These are phyloP conservation scores for Drosophila sucinea DNA, from an alignment of 1,140 invertebrate species.

Conservation along the genomic window DNA sequence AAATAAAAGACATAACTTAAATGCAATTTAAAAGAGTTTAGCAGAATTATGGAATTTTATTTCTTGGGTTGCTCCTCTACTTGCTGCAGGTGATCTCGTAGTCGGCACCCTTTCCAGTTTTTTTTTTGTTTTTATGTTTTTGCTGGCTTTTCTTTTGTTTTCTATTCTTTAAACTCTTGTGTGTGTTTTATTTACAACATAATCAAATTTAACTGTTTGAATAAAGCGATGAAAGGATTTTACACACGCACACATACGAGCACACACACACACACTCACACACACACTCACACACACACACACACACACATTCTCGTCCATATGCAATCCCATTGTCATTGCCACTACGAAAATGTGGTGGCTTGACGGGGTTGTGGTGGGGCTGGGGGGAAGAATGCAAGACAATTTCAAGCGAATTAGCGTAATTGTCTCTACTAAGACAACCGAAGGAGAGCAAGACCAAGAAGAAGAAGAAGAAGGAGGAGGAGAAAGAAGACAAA, in stretches of 20 bases:
- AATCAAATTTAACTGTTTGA: conserved; percentile 62
- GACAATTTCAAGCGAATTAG: conserved; percentile 73
- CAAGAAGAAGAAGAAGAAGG: conserved; percentile 23
- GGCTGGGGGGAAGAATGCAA: conserved; percentile 42
- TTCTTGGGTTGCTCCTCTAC: too few relatives aligned
- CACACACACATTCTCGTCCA: conserved; percentile 37
- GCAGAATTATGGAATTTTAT: too few relatives aligned
- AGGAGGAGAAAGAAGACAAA: conserved; percentile 34
- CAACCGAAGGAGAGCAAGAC: conserved; percentile 39
- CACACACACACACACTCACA: conserved; percentile 6
- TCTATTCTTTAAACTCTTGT: background rate
- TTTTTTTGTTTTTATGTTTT: background rate
- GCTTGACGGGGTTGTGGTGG: background rate
- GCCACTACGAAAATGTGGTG: conserved; percentile 8
- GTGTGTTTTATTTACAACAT: conserved; percentile 52
- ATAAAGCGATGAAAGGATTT: conserved; percentile 59
- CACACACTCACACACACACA: background rate
- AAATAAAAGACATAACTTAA: too few relatives aligned
- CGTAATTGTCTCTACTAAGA: conserved; percentile 69
- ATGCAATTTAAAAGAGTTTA: too few relatives aligned
- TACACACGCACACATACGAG: conserved; percentile 23
- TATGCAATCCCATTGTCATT: conserved; percentile 22
- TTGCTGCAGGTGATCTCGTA: too few relatives aligned
- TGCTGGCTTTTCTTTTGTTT: background rate
- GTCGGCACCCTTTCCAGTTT: too few relatives aligned